phyloP scores from a whole-genome alignment of 37 sponge, comb jelly and placozoan species.

The Diacarnus erythraeanus region DNA sequence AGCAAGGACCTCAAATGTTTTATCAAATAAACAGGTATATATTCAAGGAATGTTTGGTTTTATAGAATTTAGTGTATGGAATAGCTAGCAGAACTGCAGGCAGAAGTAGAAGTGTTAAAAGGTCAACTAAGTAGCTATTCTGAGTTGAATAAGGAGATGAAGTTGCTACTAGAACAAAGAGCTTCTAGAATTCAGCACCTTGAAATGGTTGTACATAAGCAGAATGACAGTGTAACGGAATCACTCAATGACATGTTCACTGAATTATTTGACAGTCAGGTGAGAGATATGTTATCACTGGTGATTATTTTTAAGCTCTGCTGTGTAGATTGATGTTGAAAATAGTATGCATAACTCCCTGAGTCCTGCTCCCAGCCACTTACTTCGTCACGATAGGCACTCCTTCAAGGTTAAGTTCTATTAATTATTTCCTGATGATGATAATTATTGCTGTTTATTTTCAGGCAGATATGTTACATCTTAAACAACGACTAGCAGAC shows the following conservation, averaged over 20 bases:
- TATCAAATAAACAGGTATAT: not conserved
- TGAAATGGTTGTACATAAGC: not conserved
- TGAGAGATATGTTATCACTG: not conserved
- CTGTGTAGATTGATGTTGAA: not conserved
- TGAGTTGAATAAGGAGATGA: slow-evolving; percentile 37
- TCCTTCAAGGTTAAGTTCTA: too few species aligned
- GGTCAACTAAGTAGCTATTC: slow-evolving; percentile 10
- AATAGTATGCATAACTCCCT: not conserved
- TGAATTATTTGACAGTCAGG: not conserved
- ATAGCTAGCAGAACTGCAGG: not conserved
- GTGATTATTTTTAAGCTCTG: not conserved
- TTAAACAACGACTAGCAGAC: slow-evolving; percentile 40
- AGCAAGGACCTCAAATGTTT: not conserved
- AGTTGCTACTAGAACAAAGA: slow-evolving; percentile 40
- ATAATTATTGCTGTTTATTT: not conserved
- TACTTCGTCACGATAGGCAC: not conserved
- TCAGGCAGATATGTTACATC: slow-evolving; percentile 24
- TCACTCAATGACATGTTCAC: not conserved
- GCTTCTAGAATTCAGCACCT: slow-evolving; percentile 19
- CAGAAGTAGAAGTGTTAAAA: slow-evolving; percentile 19
- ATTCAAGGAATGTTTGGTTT: too few species aligned
- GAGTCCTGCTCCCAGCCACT: not conserved
- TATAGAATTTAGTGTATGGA: too few species aligned
- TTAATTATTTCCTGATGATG: too few species aligned
- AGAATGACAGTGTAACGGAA: not conserved